Evolutionary conservation across 2,113 vertebrate genomes (phyloP).

Genomic region (Lagenorhynchus albirostris): DNA sequence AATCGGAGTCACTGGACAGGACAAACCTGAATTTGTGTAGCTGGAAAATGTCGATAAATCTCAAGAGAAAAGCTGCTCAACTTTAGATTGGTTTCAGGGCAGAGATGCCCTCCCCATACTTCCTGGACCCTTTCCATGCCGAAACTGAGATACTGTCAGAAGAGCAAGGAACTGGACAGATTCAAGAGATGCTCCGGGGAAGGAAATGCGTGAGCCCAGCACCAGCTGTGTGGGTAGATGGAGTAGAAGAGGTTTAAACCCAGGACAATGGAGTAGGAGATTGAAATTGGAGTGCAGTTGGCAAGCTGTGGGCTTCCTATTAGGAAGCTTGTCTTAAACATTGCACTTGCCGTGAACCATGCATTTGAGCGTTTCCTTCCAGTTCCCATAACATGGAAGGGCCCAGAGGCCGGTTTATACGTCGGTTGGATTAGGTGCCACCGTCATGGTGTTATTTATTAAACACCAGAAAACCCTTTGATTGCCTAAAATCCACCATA

Average conservation of each 20-base stretch:
- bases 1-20: not conserved
- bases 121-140: not conserved
- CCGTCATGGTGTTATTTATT: not conserved
- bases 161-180: not conserved
- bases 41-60: not conserved
- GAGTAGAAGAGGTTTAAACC: not conserved
- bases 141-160: not conserved
- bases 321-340: not conserved
- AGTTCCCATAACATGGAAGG: not conserved
- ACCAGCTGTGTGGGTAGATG: not conserved
- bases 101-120: not conserved
- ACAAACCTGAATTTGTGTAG: not conserved
- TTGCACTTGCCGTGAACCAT: not conserved
- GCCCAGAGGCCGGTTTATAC: not conserved
- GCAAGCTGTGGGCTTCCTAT: conserved; percentile 16
- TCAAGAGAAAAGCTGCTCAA: not conserved
- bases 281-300: not conserved
- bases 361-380: conserved; percentile 17
- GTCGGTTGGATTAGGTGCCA: not conserved
- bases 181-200: not conserved
- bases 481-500: not conserved
- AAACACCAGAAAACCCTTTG: not conserved
- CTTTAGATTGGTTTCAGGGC: not conserved
- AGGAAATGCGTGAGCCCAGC: not conserved
- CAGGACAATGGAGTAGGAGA: not conserved